Evolutionary conservation across 2,888 invertebrate genomes (phyloP), one percentile per base, ranked within the genome.

Genomic region (Caenorhabditis afra): DNA sequence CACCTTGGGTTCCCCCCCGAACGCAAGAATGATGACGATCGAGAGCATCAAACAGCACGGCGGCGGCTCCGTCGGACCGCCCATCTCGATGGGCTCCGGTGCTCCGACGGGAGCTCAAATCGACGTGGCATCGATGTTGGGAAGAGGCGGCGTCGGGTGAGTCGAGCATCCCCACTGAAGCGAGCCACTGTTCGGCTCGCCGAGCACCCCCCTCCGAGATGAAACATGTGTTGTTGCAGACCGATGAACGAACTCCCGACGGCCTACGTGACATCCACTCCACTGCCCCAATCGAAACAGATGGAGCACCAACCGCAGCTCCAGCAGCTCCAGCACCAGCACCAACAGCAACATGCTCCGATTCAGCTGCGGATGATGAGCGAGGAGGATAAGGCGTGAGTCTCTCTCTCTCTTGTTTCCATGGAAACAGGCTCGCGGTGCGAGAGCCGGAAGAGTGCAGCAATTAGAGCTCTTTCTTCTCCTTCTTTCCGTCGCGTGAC

Each of bases 231-330:
- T n/a, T n/a, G n/a, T 47, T 59, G 18, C 70, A 70, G 70, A 44
- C 53, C 47, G 39, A 49, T 58, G 18, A 29, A 23, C 41, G 73
- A 73, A 18, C 64, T 73, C 0, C 73, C 73, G 12, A 73, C 73
- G 14, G 73, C 73, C 14, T 73, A 73, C 41, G 73, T 73, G 57
- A 73, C 73, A 64, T 73, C 73, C 18, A 73, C 64, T 3, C 73
- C 73, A 20, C 73, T 73, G 64, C 73, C 73, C 57, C 57, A 45
- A n/a, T 39, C 23, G 16, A 58, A 59, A 45, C 58, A 58, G 22
- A 16, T 50, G 10, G 23, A 35, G 65, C 39, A 39, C 20, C 64
- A 67, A 8, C 35, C 18, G 14, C 20, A 18, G 20, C 20, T 2
- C 3, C 50, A 22, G 5, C 53, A 52, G 29, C 49, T 18, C 5